Evolutionary conservation across 2,888 invertebrate species (phyloP).

Genomic region (Luperina testacea): DNA sequence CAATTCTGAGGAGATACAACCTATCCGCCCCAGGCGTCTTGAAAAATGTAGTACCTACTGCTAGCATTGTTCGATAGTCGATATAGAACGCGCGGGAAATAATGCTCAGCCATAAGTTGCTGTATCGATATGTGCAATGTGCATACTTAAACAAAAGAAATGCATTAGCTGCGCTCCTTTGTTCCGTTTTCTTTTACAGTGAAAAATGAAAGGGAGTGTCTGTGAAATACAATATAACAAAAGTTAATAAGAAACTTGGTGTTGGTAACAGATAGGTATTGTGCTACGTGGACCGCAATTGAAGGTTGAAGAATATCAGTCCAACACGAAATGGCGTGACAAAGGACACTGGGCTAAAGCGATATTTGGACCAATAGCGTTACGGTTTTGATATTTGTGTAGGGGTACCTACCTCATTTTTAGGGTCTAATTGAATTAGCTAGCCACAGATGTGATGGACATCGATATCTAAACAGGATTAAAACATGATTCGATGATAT

Average conservation of each 20-base stretch:
- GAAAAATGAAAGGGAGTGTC: conserved; percentile 31
- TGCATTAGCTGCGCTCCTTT: conserved; percentile 52
- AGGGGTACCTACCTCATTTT: not conserved
- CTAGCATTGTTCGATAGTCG: conserved; percentile 75
- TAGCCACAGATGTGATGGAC: not conserved
- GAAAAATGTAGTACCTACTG: conserved; percentile 76
- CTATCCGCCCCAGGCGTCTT: conserved; percentile 72
- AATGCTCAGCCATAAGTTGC: conserved; percentile 75
- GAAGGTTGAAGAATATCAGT: conserved; percentile 29
- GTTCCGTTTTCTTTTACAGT: conserved; percentile 37
- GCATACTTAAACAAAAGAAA: conserved; percentile 65
- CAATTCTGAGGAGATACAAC: conserved; percentile 75
- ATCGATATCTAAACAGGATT: not conserved
- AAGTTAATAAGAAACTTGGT: conserved; percentile 33
- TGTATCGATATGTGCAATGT: conserved; percentile 74
- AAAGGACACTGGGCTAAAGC: conserved; percentile 27
- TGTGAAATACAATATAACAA: conserved; percentile 44
- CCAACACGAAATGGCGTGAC: conserved; percentile 53
- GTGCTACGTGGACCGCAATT: not conserved
- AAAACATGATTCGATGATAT: not conserved
- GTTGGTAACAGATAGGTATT: conserved; percentile 24
- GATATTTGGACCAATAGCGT: not conserved
- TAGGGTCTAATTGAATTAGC: not conserved
- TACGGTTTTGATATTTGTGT: not conserved
- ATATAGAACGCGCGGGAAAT: conserved; percentile 64